A percentile compares a stretch with the other conserved stretches of the same genome.
Evolutionary conservation across 2,797 vertebrate genomes (phyloP).

Genomic region (Tinamus major): DNA sequence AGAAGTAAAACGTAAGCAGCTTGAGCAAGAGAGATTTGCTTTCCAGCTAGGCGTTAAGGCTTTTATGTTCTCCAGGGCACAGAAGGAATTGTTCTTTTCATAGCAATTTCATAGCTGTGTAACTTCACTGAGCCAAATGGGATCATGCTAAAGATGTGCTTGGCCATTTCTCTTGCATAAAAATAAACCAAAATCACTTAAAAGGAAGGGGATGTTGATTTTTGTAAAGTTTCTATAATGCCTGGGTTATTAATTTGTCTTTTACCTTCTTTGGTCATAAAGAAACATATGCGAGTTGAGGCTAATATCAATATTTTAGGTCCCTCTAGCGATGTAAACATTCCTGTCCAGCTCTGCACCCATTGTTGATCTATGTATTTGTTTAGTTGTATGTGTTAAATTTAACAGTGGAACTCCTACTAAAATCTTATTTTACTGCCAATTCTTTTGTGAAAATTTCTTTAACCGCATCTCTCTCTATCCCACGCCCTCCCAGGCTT

Average conservation of each 20-base stretch:
- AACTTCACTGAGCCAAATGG: not conserved
- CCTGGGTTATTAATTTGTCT: not conserved
- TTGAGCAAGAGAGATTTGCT: conserved; percentile 42
- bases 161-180: conserved; percentile 1
- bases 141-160: conserved; percentile 7
- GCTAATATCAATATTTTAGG: not conserved
- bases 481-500: not conserved
- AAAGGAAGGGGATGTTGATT: not conserved
- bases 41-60: conserved; percentile 1
- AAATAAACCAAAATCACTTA: conserved; percentile 36
- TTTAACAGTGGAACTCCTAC: not conserved
- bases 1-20: not conserved
- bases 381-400: not conserved
- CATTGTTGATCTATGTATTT: not conserved
- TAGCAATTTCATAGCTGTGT: conserved; percentile 33
- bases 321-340: not conserved
- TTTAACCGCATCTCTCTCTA: not conserved
- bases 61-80: conserved; percentile 9
- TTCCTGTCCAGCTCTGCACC: not conserved
- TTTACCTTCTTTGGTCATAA: not conserved
- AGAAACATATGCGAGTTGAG: not conserved
- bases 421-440: not conserved
- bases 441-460: not conserved
- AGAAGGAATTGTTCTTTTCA: conserved; percentile 11
- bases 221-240: conserved; percentile 1